Conservation (phyloP, 2,797 vertebrate genomes). For the Enteromius trimaculatus region DNA sequence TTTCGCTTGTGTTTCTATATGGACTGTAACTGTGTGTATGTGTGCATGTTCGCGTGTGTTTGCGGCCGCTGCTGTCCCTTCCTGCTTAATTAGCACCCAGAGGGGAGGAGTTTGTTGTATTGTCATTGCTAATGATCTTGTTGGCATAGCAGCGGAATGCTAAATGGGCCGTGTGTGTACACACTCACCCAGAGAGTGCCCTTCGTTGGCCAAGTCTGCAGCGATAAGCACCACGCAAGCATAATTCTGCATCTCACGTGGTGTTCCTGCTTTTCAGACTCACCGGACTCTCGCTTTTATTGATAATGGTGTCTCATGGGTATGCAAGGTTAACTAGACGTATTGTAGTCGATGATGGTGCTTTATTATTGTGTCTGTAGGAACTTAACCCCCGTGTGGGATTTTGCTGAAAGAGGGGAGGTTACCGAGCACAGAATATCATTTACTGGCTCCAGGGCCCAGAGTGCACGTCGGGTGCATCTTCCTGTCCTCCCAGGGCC, state of each 20-base stretch:
- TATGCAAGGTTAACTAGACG: conserved; percentile 38
- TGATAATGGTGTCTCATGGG: conserved; percentile 30
- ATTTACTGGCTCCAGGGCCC: conserved; percentile 53
- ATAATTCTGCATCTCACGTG: conserved; percentile 64
- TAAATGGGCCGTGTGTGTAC: conserved; percentile 76
- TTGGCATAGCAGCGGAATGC: conserved; percentile 80
- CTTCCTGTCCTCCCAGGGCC: conserved; percentile 48
- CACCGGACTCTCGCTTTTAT: not conserved
- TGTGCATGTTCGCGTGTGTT: conserved; percentile 46
- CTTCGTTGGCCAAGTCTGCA: conserved; percentile 69
- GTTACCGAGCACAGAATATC: conserved; percentile 57
- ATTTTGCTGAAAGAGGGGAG: conserved; percentile 55
- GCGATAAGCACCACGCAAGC: conserved; percentile 64
- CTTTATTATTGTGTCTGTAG: conserved; percentile 46
- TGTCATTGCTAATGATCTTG: conserved; percentile 77
- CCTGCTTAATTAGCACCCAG: conserved; percentile 73
- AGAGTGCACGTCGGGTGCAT: conserved; percentile 50
- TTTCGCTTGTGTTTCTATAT: conserved; percentile 46
- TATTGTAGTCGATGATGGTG: conserved; percentile 33
- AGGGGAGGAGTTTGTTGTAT: conserved; percentile 75
- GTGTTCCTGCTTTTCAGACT: conserved; percentile 23
- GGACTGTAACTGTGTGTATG: not conserved
- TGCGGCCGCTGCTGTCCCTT: conserved; percentile 62
- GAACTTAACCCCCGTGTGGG: conserved; percentile 48
- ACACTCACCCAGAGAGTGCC: conserved; percentile 54